phyloP scores from a whole-genome alignment of 2,888 invertebrate species.

The Pachliopta kotzebuea region DNA sequence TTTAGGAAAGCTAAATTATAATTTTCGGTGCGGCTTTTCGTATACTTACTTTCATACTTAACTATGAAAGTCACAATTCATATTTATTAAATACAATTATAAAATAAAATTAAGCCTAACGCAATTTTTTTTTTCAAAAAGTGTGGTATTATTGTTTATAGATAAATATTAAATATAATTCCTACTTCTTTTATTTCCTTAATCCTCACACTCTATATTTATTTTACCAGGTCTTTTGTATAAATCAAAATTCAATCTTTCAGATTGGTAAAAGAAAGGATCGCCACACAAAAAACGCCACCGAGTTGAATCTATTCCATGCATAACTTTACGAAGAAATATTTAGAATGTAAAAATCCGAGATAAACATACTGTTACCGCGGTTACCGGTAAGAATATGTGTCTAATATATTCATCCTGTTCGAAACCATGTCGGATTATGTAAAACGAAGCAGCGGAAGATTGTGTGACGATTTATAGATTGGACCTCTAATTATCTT shows the following conservation, averaged over 20 bases:
- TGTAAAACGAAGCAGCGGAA: conserved; percentile 2
- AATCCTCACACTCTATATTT: neutral
- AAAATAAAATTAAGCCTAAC: too few relatives aligned
- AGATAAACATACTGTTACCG: conserved; percentile 1
- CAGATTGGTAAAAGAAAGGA: neutral
- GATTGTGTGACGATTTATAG: conserved; percentile 2
- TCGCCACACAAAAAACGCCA: neutral
- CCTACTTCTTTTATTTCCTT: too few relatives aligned
- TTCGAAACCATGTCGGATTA: neutral
- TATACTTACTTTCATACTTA: too few relatives aligned
- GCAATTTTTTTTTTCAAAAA: too few relatives aligned
- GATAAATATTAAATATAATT: too few relatives aligned
- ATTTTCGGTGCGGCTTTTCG: too few relatives aligned
- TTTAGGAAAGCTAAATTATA: too few relatives aligned
- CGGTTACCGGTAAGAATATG: neutral
- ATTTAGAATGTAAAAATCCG: conserved; percentile 1
- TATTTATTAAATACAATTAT: too few relatives aligned
- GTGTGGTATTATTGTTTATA: too few relatives aligned
- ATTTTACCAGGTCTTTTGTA: neutral
- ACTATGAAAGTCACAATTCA: too few relatives aligned
- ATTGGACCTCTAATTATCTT: neutral
- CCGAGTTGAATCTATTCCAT: neutral
- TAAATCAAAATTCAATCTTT: conserved; percentile 2
- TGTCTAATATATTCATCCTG: neutral
- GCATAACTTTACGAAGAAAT: neutral